Conservation (phyloP, 2,888 invertebrate genomes). For the Cerceris ruficornis region DNA sequence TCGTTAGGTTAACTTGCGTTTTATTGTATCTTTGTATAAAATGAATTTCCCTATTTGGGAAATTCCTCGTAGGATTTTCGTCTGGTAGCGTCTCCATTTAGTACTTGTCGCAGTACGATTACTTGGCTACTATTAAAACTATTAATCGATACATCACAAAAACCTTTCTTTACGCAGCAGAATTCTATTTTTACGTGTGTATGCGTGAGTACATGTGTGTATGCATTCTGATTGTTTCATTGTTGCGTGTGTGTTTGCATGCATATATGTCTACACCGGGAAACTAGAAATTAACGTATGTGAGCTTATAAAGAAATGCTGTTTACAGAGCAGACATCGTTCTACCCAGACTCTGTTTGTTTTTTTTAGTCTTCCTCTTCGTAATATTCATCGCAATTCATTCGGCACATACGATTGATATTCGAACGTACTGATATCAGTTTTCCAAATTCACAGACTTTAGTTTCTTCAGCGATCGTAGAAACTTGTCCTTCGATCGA, state of each 20-base stretch:
- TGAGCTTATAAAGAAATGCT: constrained; percentile 50
- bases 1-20: constrained; percentile 29
- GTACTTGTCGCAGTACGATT: constrained; percentile 27
- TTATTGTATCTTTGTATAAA: constrained; percentile 22
- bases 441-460: neutral
- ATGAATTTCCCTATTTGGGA: constrained; percentile 14
- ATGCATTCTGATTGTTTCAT: constrained; percentile 38
- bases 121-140: constrained; percentile 42
- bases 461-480: too few species aligned
- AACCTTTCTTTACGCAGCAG: constrained; percentile 29
- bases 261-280: constrained; percentile 29
- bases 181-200: constrained; percentile 49
- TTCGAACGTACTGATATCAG: neutral
- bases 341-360: constrained; percentile 21
- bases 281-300: constrained; percentile 41
- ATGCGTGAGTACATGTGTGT: constrained; percentile 30
- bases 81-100: constrained; percentile 33
- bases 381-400: constrained; percentile 4
- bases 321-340: constrained; percentile 40
- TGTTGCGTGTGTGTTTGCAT: constrained; percentile 49
- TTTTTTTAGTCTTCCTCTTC: constrained; percentile 50
- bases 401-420: neutral
- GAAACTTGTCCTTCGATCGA: too few species aligned
- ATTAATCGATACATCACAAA: constrained; percentile 48
- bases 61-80: constrained; percentile 20